phyloP scores from a whole-genome alignment of 2,888 invertebrate genomes.

The Nomada ruficornis region DNA sequence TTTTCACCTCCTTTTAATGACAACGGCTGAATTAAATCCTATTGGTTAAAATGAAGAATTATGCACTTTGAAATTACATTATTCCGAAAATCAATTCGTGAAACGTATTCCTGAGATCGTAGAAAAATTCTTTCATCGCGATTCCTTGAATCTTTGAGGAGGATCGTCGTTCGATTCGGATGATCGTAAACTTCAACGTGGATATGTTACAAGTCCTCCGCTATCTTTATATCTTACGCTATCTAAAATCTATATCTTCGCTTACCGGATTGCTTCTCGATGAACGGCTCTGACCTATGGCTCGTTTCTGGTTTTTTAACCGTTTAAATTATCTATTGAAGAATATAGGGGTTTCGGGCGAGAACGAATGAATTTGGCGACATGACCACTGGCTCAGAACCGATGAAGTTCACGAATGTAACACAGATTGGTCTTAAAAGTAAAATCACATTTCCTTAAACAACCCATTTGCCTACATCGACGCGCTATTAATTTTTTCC shows the following conservation, averaged over 20 bases:
- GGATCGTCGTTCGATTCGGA: conserved; percentile 19
- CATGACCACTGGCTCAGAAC: conserved; percentile 62
- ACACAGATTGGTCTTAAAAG: conserved; percentile 69
- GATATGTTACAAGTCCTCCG: conserved; percentile 26
- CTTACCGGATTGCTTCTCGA: conserved; percentile 16
- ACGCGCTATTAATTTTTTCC: conserved; percentile 14
- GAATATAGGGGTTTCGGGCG: conserved; percentile 20
- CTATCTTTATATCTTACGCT: conserved; percentile 26
- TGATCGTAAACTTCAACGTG: conserved; percentile 23
- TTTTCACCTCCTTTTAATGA: background rate
- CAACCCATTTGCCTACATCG: conserved; percentile 56
- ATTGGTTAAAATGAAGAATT: conserved; percentile 14
- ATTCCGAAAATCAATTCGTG: conserved; percentile 22
- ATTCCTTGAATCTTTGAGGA: conserved; percentile 20
- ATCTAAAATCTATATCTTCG: conserved; percentile 25
- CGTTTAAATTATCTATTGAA: conserved; percentile 1
- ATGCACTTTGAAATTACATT: conserved; percentile 12
- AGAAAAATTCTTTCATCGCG: conserved; percentile 32
- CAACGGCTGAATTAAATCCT: conserved; percentile 17
- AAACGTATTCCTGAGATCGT: conserved; percentile 53
- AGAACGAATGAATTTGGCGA: conserved; percentile 48
- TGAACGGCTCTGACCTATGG: conserved; percentile 34
- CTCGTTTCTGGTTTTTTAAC: background rate
- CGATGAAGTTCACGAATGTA: conserved; percentile 52
- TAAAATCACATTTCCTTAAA: conserved; percentile 69